Percentiles rank a stretch among this genome's conserved stretches.
These are phyloP conservation scores for Periophthalmus magnuspinnatus DNA, from an alignment of 2,797 vertebrate genomes.

Conservation along the genomic window DNA sequence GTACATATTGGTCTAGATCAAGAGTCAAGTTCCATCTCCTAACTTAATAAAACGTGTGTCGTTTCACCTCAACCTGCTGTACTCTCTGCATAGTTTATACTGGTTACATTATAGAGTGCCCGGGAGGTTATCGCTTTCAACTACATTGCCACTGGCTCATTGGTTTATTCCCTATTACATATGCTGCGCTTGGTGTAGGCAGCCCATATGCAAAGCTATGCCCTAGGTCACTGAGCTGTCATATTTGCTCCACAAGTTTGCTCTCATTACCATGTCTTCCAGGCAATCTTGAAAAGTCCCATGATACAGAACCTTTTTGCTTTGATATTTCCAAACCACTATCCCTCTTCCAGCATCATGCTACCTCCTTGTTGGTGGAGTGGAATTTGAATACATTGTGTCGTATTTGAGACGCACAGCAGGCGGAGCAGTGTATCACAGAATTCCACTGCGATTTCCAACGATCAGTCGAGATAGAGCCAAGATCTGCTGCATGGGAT, in stretches of 20 bases:
- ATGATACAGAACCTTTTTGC: slow-evolving; percentile 52
- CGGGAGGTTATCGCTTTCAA: slow-evolving; percentile 4
- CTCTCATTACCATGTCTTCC: slow-evolving; percentile 61
- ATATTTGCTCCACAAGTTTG: slow-evolving; percentile 44
- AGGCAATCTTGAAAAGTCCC: slow-evolving; percentile 53
- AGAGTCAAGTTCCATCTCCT: neutral
- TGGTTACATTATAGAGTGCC: slow-evolving; percentile 11
- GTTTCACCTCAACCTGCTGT: neutral
- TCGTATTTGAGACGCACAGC: slow-evolving; percentile 45
- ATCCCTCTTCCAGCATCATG: slow-evolving; percentile 19
- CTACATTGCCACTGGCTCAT: slow-evolving; percentile 1
- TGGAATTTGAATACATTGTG: slow-evolving; percentile 56
- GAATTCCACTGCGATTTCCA: slow-evolving; percentile 47
- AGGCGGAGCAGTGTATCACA: slow-evolving; percentile 28
- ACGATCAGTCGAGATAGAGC: slow-evolving; percentile 53
- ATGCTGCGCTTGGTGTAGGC: slow-evolving; percentile 51
- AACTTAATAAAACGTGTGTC: neutral
- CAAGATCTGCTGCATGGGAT: slow-evolving; percentile 50
- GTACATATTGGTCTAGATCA: neutral
- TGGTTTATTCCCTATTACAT: slow-evolving; percentile 10
- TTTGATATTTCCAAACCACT: slow-evolving; percentile 64
- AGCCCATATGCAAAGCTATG: slow-evolving; percentile 17
- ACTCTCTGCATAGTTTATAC: neutral
- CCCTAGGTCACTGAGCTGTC: slow-evolving; percentile 30
- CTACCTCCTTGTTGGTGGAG: slow-evolving; percentile 42